These are phyloP conservation scores for Meliscaeva auricollis DNA, from an alignment of 2,888 invertebrate genomes.

Conservation along the genomic window DNA sequence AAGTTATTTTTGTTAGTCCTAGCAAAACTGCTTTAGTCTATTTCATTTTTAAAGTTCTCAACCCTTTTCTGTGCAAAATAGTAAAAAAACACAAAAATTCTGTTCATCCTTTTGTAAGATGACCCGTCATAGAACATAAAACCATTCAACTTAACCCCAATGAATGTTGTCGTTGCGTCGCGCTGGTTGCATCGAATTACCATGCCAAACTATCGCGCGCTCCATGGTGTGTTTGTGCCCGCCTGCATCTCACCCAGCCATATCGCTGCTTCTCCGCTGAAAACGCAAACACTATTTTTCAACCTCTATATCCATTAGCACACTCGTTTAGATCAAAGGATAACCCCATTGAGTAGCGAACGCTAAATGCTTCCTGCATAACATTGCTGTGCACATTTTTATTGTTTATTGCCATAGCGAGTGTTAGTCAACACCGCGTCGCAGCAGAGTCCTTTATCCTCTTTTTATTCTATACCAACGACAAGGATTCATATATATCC, in stretches of 20 bases:
- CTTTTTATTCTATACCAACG: conserved; percentile 17
- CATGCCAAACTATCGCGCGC: neutral
- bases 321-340: conserved; percentile 74
- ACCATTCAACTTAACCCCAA: conserved; percentile 23
- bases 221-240: neutral
- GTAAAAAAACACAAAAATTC: no score
- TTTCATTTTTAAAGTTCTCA: no score
- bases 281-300: conserved; percentile 55
- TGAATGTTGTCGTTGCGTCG: conserved; percentile 6
- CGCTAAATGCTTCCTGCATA: conserved; percentile 69
- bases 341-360: conserved; percentile 69
- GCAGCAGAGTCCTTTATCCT: conserved; percentile 20
- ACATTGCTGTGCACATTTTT: conserved; percentile 66
- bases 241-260: neutral
- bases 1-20: no score
- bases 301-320: conserved; percentile 67
- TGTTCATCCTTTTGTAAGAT: neutral
- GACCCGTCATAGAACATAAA: conserved; percentile 4
- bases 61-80: no score
- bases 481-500: conserved; percentile 14
- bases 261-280: neutral
- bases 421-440: conserved; percentile 62
- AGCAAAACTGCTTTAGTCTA: no score
- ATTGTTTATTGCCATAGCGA: conserved; percentile 65
- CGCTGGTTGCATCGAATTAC: conserved; percentile 2